Percentiles rank a stretch among this genome's conserved stretches.
These are phyloP conservation scores for Bombyx mandarina DNA, from an alignment of 1,140 invertebrate genomes.

Conservation along the genomic window DNA sequence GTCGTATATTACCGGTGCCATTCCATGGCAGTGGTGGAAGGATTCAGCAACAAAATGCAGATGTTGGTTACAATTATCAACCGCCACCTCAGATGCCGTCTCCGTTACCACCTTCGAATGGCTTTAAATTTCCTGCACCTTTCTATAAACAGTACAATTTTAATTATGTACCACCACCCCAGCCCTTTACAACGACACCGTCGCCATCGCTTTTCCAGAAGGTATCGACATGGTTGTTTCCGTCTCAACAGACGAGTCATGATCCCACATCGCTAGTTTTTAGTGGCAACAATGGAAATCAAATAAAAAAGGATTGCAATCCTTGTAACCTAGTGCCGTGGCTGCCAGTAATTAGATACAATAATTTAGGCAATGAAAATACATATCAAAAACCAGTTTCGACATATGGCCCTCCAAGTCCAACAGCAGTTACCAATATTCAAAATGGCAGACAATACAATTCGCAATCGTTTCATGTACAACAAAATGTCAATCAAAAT, in stretches of 20 bases:
- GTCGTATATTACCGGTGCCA: slow-evolving; percentile 46
- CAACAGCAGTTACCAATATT: slow-evolving; percentile 28
- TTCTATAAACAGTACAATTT: slow-evolving; percentile 66
- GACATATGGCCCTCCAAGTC: slow-evolving; percentile 49
- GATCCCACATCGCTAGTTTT: slow-evolving; percentile 21
- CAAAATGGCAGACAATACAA: slow-evolving; percentile 25
- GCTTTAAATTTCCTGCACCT: slow-evolving; percentile 57
- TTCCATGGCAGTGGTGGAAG: slow-evolving; percentile 41
- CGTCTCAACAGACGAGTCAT: slow-evolving; percentile 42
- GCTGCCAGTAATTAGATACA: slow-evolving; percentile 77
- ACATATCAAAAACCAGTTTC: slow-evolving; percentile 30
- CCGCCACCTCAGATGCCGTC: slow-evolving; percentile 25
- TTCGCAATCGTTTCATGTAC: slow-evolving; percentile 29
- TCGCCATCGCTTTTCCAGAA: slow-evolving; percentile 62
- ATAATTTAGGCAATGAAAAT: slow-evolving; percentile 45
- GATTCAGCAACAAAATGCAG: slow-evolving; percentile 32
- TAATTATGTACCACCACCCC: slow-evolving; percentile 56
- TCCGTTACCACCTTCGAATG: slow-evolving; percentile 20
- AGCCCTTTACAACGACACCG: slow-evolving; percentile 54
- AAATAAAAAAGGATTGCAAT: slow-evolving; percentile 74
- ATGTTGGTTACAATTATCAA: slow-evolving; percentile 38
- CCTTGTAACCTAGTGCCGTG: slow-evolving; percentile 84
- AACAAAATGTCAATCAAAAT: slow-evolving; percentile 25
- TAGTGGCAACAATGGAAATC: slow-evolving; percentile 35
- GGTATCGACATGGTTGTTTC: slow-evolving; percentile 64